Base-by-base conservation (phyloP, 2,113 vertebrate species). In the Vicugna pacos region DNA sequence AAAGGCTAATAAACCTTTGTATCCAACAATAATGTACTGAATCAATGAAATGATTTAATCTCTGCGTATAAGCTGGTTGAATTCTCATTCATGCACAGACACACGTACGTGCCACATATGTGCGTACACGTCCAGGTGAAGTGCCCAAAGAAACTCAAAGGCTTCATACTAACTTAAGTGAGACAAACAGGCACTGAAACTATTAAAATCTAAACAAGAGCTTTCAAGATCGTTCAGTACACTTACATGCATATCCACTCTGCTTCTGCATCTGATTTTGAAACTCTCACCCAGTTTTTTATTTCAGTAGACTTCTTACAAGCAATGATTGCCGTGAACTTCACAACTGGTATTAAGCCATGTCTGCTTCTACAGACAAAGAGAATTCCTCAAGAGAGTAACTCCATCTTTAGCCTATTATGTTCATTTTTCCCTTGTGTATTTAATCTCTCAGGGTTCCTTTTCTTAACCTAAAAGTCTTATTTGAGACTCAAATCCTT, bases 401-500 rank as follows among this genome's bases (percentile, higher is more conserved):
- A 38, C 38, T 86, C 35, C 15, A 73, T 16, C 30, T 11, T 88
- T 81, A 84, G 16, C 72, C 89, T 73, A 30, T 65, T 72, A 22
- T 35, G 22, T 32, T 4, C 17, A 56, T 52, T 19, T 22, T 30
- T 70, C 2, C 13, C 54, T 72, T 75, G 19, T 56, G 56, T 75
- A 75, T 89, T 93, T 94, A 94, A 85, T 73, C 35, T 91, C 76
- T 48, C 10, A 6, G 82, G 16, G 8, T 89, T 73, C 30, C 72
- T 84, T 93, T 81, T 87, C 86, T 62, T 48, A 80, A 82, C 89
- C 81, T 72, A 69, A 93, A 95, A 76, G 50, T 94, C 91, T 89
- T 94, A 90, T 89, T 96, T 83, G 94, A 92, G 60, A 76, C 52
- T 79, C 73, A 83, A 86, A 65, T 46, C 28, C 77, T 85, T 96